Percentiles rank a stretch among this genome's conserved stretches.
Conservation (phyloP, 2,888 invertebrate genomes). For the Trachelus stipa region DNA sequence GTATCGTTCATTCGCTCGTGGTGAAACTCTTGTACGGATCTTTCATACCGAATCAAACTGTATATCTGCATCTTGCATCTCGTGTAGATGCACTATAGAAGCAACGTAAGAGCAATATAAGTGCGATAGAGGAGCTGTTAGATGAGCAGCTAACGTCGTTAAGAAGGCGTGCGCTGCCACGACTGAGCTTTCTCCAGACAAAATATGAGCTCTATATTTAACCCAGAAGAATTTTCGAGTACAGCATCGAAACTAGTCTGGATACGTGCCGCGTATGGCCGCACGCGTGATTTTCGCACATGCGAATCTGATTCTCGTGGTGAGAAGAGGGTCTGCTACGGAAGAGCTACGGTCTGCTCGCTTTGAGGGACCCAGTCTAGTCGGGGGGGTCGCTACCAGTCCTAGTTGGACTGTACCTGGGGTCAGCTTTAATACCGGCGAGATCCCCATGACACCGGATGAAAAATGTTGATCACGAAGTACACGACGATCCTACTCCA, state of each 20-base stretch:
- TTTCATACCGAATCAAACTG: not conserved
- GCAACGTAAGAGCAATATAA: no score
- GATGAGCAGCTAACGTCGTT: not conserved
- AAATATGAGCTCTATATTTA: constrained; percentile 60
- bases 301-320: constrained; percentile 13
- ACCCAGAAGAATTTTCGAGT: constrained; percentile 51
- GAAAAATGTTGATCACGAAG: constrained; percentile 76
- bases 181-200: constrained; percentile 17
- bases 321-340: not conserved
- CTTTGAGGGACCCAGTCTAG: not conserved
- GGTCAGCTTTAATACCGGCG: not conserved
- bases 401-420: not conserved
- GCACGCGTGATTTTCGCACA: constrained; percentile 41
- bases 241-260: not conserved
- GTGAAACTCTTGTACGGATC: not conserved
- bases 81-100: not conserved
- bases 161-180: not conserved
- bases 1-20: not conserved
- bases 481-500: constrained; percentile 78
- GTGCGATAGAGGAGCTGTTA: not conserved
- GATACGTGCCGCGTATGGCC: not conserved
- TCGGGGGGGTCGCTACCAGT: not conserved
- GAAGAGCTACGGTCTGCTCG: not conserved
- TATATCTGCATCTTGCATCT: not conserved
- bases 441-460: constrained; percentile 5